These are phyloP conservation scores for Pygoscelis antarcticus DNA, from an alignment of 2,113 vertebrate species.

Conservation along the genomic window DNA sequence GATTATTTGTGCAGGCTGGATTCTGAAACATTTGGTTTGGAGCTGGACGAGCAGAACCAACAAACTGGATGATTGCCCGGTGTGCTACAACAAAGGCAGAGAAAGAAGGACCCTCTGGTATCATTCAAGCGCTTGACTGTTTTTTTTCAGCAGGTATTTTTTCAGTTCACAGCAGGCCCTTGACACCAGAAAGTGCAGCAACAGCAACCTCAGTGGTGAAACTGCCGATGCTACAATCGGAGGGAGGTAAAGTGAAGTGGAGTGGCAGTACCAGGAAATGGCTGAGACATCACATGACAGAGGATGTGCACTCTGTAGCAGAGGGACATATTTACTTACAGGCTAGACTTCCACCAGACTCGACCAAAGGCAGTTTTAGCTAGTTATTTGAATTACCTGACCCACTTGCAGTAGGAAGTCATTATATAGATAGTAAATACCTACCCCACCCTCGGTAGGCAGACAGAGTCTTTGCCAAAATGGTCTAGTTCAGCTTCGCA, in stretches of 20 bases:
- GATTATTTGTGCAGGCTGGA: background rate
- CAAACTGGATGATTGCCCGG: background rate
- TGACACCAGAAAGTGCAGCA: constrained; percentile 20
- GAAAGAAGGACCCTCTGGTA: constrained; percentile 1
- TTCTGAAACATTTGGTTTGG: background rate
- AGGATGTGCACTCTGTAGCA: constrained; percentile 22
- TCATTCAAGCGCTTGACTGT: background rate
- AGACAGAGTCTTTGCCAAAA: constrained; percentile 51
- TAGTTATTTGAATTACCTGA: constrained; percentile 33
- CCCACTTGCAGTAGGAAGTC: constrained; percentile 58
- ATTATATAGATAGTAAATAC: constrained; percentile 52
- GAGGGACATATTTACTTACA: constrained; percentile 47
- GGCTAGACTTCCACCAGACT: constrained; percentile 56
- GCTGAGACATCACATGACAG: constrained; percentile 46
- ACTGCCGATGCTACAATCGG: background rate
- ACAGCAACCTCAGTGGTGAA: constrained; percentile 4
- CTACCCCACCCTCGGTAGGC: constrained; percentile 38
- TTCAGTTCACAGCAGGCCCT: background rate
- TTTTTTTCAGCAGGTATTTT: constrained; percentile 31
- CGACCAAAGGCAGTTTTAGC: constrained; percentile 27
- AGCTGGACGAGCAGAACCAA: background rate
- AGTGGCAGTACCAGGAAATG: constrained; percentile 58
- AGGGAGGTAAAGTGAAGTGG: constrained; percentile 57
- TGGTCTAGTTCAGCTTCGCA: background rate
- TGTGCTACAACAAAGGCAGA: background rate